Base-by-base conservation (phyloP, 2,113 vertebrate species). In the Ctenodactylus gundi region DNA sequence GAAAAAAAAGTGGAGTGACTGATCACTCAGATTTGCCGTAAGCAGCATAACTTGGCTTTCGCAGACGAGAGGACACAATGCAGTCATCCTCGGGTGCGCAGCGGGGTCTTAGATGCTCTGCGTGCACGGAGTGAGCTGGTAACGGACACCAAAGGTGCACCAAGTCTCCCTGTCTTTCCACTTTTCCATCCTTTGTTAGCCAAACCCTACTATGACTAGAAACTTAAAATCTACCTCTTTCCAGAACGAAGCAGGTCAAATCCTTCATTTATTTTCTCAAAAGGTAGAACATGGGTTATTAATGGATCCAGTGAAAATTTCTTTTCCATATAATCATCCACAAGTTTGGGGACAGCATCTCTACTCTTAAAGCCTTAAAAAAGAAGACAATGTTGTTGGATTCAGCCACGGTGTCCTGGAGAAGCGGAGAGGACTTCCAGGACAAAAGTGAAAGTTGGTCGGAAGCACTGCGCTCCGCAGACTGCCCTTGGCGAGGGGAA, bases 181-280 rank as follows among this genome's bases (percentile, higher is more conserved):
- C n/a, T n/a, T n/a, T n/a, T n/a, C n/a, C n/a, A n/a, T n/a, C n/a
- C n/a, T n/a, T n/a, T n/a, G n/a, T n/a, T n/a, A n/a, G n/a, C n/a
- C n/a, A n/a, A n/a, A n/a, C n/a, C n/a, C n/a, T n/a, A n/a, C 6
- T 14, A 39, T 27, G 36, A 76, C 92, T 65, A 67, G n/a, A 87
- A 95, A 88, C 62, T 85, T 62, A 85, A 87, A 84, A 64, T 21
- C 46, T 89, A 99, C 99, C 99, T 98, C 93, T 98, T 97, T 55
- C 99, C 99, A 46, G 97, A 76, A 4, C 97, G 98, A 97, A 99
- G 98, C 82, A 99, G 98, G 41, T 99, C 98, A 96, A 99, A 99
- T 53, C 97, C 98, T 94, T 99, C 98, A 75, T 98, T 99, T 93
- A 99, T 98, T 97, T 99, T 92, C 6, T 98, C 98, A 78, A 99